Percentiles rank a stretch among this genome's conserved stretches.
phyloP scores from a whole-genome alignment of 2,888 invertebrate genomes.

The Biston betularia region DNA sequence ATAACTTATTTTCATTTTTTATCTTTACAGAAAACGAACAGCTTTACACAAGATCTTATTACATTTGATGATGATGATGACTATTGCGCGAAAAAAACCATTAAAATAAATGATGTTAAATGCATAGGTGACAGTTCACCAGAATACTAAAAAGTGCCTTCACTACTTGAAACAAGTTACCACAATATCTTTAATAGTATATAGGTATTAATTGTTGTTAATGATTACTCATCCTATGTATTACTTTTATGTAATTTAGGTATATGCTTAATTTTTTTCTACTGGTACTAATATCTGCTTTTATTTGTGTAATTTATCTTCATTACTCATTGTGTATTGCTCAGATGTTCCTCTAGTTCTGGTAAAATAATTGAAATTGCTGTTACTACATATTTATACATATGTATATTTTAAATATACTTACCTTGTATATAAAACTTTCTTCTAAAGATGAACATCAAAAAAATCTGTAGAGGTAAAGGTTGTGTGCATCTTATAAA shows the following conservation, averaged over 20 bases:
- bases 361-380: background rate
- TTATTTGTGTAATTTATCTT: slow-evolving; percentile 3
- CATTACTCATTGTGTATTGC: slow-evolving; percentile 3
- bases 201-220: slow-evolving; percentile 35
- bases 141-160: slow-evolving; percentile 79
- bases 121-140: slow-evolving; percentile 76
- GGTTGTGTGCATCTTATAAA: too few relatives aligned
- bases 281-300: slow-evolving; percentile 17
- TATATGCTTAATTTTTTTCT: slow-evolving; percentile 13
- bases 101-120: slow-evolving; percentile 66
- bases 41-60: slow-evolving; percentile 71
- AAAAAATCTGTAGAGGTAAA: too few relatives aligned
- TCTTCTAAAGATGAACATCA: background rate
- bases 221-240: slow-evolving; percentile 42
- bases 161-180: slow-evolving; percentile 63
- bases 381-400: too few relatives aligned
- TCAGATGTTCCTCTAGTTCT: slow-evolving; percentile 5
- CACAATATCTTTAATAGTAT: slow-evolving; percentile 46
- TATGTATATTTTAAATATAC: too few relatives aligned
- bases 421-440: background rate
- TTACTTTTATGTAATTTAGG: slow-evolving; percentile 25
- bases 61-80: slow-evolving; percentile 77
- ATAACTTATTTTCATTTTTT: slow-evolving; percentile 3
- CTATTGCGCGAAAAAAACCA: slow-evolving; percentile 63
- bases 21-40: slow-evolving; percentile 69